phyloP scores from a whole-genome alignment of 2,888 invertebrate species.

The Sinohyriopsis cumingii region DNA sequence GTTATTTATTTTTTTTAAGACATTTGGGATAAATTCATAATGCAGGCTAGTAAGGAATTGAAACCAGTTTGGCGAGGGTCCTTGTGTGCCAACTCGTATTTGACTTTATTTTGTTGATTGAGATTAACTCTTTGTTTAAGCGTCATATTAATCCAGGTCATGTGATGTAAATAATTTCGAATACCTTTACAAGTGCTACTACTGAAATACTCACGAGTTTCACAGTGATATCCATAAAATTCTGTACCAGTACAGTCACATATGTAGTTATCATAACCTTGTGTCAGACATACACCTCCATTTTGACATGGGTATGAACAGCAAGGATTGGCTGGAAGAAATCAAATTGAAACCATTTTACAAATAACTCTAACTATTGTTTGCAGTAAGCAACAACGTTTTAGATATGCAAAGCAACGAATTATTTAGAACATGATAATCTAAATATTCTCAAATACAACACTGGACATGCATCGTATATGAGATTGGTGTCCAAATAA shows the following conservation, averaged over 20 bases:
- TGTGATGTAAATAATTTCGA: too few species aligned
- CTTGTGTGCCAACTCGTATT: too few species aligned
- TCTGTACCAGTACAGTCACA: constrained; percentile 71
- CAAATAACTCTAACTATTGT: not conserved
- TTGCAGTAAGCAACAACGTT: not conserved
- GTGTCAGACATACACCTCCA: constrained; percentile 68
- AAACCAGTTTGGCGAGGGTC: too few species aligned
- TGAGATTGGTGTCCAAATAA: too few species aligned
- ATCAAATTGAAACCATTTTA: not conserved
- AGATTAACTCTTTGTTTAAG: not conserved
- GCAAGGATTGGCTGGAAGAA: constrained; percentile 65
- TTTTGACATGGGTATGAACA: constrained; percentile 72
- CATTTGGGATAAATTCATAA: too few species aligned
- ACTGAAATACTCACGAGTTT: constrained; percentile 62
- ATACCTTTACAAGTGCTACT: too few species aligned
- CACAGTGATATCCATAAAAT: constrained; percentile 67
- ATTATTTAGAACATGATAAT: too few species aligned
- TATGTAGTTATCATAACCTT: constrained; percentile 57
- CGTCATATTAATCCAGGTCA: not conserved
- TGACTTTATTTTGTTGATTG: too few species aligned
- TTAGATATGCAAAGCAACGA: not conserved
- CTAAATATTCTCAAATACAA: too few species aligned
- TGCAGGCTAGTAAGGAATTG: too few species aligned
- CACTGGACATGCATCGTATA: too few species aligned
- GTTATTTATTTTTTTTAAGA: too few species aligned